A percentile compares a stretch with the other conserved stretches of the same genome.
Conservation (phyloP, 2,888 invertebrate genomes). For the Xanthorhoe designata region DNA sequence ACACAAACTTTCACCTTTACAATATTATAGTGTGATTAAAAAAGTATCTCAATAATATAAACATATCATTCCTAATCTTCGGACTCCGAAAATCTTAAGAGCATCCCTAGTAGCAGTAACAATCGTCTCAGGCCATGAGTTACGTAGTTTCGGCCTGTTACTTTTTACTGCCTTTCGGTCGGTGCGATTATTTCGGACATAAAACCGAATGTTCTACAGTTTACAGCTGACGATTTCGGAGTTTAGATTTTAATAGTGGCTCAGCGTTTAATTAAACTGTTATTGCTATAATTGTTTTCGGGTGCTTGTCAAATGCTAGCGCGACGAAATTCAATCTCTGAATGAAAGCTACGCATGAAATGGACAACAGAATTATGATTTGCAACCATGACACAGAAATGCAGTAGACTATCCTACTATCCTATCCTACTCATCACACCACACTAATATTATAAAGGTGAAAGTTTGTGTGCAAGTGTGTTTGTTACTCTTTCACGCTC, state of each 20-base stretch:
- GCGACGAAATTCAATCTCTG: not conserved
- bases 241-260: constrained; percentile 21
- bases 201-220: constrained; percentile 38
- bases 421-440: too few species aligned
- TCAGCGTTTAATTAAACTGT: constrained; percentile 25
- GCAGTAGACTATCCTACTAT: too few species aligned
- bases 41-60: too few species aligned
- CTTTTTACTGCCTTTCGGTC: constrained; percentile 41
- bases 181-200: constrained; percentile 37
- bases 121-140: constrained; percentile 13
- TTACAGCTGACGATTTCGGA: constrained; percentile 25
- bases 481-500: too few species aligned
- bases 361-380: too few species aligned
- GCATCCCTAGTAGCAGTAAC: not conserved
- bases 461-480: too few species aligned
- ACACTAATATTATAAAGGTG: too few species aligned
- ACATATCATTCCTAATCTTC: not conserved
- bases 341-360: not conserved
- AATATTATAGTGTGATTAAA: too few species aligned
- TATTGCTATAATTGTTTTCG: constrained; percentile 8
- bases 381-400: too few species aligned
- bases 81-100: not conserved
- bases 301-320: constrained; percentile 4
- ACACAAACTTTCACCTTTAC: too few species aligned
- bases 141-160: constrained; percentile 34